Percentiles rank a stretch among this genome's conserved stretches.
These are phyloP conservation scores for Paguma larvata DNA, from an alignment of 2,797 vertebrate genomes.

Conservation along the genomic window DNA sequence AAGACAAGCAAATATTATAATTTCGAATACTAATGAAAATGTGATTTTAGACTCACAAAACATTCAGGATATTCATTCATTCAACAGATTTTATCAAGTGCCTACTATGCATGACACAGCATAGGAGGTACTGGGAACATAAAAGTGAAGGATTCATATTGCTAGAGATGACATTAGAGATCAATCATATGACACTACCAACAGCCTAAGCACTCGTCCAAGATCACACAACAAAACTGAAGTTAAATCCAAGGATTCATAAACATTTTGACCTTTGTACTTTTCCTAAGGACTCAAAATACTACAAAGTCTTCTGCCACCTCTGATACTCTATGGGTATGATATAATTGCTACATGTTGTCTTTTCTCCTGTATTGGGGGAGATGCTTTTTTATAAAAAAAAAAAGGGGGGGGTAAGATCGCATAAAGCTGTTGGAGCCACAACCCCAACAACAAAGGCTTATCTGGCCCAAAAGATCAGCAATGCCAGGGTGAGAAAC, in stretches of 20 bases:
- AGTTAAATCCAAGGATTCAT: background rate
- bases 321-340: background rate
- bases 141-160: background rate
- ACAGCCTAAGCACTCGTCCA: background rate
- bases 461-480: background rate
- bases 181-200: background rate
- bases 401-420: background rate
- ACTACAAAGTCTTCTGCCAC: background rate
- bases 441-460: conserved; percentile 10
- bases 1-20: background rate
- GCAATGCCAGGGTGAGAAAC: background rate
- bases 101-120: background rate
- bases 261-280: background rate
- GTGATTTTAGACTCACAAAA: background rate
- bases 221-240: background rate
- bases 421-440: background rate
- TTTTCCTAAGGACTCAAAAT: background rate
- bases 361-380: background rate
- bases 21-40: conserved; percentile 10
- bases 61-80: background rate
- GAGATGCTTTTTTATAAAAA: background rate
- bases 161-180: background rate
- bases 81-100: background rate
- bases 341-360: background rate
- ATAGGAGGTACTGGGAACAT: background rate